phyloP scores from a whole-genome alignment of 2,888 invertebrate species.

The Drosophila peninsularis region DNA sequence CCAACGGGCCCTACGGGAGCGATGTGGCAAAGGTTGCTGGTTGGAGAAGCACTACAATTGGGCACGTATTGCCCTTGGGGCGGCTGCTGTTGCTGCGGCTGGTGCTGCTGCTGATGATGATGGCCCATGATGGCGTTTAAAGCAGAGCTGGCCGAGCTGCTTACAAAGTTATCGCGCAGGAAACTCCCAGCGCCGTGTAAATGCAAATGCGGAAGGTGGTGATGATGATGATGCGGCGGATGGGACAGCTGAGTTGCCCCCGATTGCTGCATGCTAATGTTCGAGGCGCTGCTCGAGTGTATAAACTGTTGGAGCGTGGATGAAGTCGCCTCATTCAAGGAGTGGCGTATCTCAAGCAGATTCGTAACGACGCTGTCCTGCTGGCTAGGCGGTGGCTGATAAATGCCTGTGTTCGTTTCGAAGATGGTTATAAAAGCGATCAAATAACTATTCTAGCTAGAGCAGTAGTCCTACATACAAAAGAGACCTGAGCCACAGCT shows the following conservation, averaged over 20 bases:
- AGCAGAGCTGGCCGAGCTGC: conserved; percentile 83
- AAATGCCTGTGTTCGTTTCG: conserved; percentile 78
- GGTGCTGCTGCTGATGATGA: conserved; percentile 53
- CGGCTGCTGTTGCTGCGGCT: conserved; percentile 39
- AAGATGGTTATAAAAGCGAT: conserved; percentile 39
- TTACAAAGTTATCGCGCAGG: conserved; percentile 81
- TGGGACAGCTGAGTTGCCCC: conserved; percentile 38
- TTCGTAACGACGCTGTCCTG: conserved; percentile 82
- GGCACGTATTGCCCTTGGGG: conserved; percentile 41
- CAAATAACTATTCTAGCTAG: conserved; percentile 29
- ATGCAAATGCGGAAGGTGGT: conserved; percentile 79
- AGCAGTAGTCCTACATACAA: background rate
- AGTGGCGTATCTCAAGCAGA: conserved; percentile 83
- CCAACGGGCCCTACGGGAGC: conserved; percentile 39
- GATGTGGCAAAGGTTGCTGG: conserved; percentile 30
- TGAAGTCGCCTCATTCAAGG: conserved; percentile 83
- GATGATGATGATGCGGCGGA: conserved; percentile 51
- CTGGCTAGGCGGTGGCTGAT: conserved; percentile 77
- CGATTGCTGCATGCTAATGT: conserved; percentile 57
- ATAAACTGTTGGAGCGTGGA: conserved; percentile 72
- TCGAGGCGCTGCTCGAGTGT: conserved; percentile 71
- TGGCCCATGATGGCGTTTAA: conserved; percentile 83
- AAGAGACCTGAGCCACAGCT: background rate
- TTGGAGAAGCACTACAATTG: conserved; percentile 46
- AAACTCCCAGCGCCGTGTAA: conserved; percentile 82